Base-by-base conservation (phyloP, 1,140 invertebrate species). In the Dendrolimus kikuchii region DNA sequence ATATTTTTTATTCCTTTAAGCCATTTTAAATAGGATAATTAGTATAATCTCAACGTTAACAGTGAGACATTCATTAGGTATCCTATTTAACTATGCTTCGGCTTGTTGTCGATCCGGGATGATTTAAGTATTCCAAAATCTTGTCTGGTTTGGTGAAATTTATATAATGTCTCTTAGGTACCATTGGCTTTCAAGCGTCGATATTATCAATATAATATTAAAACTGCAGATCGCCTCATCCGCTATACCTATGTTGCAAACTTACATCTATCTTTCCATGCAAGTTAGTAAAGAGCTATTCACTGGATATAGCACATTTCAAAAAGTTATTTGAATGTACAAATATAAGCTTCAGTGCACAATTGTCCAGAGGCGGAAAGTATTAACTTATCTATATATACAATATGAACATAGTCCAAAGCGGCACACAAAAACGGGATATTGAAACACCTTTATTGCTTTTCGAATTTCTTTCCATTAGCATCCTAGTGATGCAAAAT, bases 371-470 rank as follows among this genome's bases (percentile, higher is more conserved):
- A 86, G 82, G 82, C 80, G 80, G 82, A 83, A 77, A 66, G 60
- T 74, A 77, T 68, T 81, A 55, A 73, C 71, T 81, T 73, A 77
- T 62, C 48, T 64, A 67, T 85, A 86, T 86, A 77, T 83, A 86
- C 82, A 86, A 71, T 83, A 86, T 83, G 72, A 73, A 86, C 79
- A 86, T 47, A 74, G 62, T 76, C 60, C 71, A 71, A 75, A 82
- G 73, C 74, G 55, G 74, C 70, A 77, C 72, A 57, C 65, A 68
- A 61, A 65, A 70, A 51, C 64, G 64, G 62, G 65, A 66, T 64
- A 64, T 60, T 60, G 64, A 63, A 64, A 58, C 60, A 65, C 40
- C 65, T 55, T 69, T 75, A 81, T 81, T 81, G 73, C 75, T 81
- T 73, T 58, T 64, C 57, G 45, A 52, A 69, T 45, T 66, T 65